These are phyloP conservation scores for Callopanchax toddi DNA, from an alignment of 2,113 vertebrate species.

Conservation along the genomic window DNA sequence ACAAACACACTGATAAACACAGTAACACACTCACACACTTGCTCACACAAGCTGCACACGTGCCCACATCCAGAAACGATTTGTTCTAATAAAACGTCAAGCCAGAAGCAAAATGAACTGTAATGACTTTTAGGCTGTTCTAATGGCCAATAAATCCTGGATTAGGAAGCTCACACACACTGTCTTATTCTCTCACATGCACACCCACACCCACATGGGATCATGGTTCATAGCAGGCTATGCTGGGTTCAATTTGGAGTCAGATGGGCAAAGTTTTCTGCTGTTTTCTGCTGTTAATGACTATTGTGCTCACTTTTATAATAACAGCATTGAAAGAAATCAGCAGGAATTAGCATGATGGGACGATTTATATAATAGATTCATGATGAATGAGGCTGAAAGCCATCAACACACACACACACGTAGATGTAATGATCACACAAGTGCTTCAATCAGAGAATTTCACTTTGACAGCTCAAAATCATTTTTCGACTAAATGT, in stretches of 20 bases:
- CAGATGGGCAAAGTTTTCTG: conserved; percentile 78
- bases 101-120: conserved; percentile 85
- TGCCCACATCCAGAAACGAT: conserved; percentile 74
- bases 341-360: conserved; percentile 75
- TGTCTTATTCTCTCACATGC: conserved; percentile 24
- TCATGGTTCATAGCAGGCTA: conserved; percentile 78
- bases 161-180: conserved; percentile 74
- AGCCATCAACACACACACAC: conserved; percentile 47
- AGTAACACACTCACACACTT: conserved; percentile 16
- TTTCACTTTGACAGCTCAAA: conserved; percentile 67
- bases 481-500: conserved; percentile 70
- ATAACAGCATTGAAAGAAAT: conserved; percentile 73
- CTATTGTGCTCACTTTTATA: conserved; percentile 77
- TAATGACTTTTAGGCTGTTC: conserved; percentile 86
- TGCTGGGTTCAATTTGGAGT: conserved; percentile 78
- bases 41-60: conserved; percentile 56
- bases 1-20: conserved; percentile 55
- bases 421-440: conserved; percentile 18
- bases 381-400: conserved; percentile 68
- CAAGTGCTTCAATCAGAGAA: conserved; percentile 50
- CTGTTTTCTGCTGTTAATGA: conserved; percentile 76
- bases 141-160: conserved; percentile 87
- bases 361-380: conserved; percentile 75
- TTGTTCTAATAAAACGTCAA: conserved; percentile 87
- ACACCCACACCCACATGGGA: conserved; percentile 62